Base-by-base conservation (phyloP, 2,888 invertebrate genomes). In the Ophioninae sp. region DNA sequence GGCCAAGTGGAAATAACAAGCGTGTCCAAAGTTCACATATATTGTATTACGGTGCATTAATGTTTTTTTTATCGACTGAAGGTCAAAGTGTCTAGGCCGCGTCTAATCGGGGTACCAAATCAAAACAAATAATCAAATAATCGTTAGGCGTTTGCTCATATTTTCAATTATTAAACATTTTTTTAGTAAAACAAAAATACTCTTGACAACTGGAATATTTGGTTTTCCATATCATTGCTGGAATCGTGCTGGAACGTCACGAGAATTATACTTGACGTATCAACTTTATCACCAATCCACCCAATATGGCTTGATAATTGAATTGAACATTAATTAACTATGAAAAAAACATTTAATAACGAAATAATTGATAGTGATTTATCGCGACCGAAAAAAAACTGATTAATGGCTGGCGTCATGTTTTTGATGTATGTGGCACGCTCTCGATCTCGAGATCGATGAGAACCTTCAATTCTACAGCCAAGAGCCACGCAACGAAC, bases 21-120 rank as follows among this genome's bases (percentile, higher is more conserved):
- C 9, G 17, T 22, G 81, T 77, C 72, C 76, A 81, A 81, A 81
- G 81, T 77, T 61, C 81, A 51, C 39, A 7, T 58, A 76, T 41
- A 39, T 65, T 63, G 44, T 39, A n/a, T 23, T 39, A 61, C 68
- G 30, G 58, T 65, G 67, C 44, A 61, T 73, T 44, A 22, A 59
- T 41, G 7, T 68, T 17, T 64, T 59, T 22, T 65, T 51, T 75
- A 75, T 67, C 65, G 37, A 65, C 65, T 20, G 65, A 67, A 75
- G 76, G 65, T 76, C n/a, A 59, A 68, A 41, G 76, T 58, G 23
- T 51, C 6, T 59, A 7, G 10, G 39, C 41, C 39, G 2, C 20
- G 39, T 58, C 8, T 5, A 41, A 41, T 59, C 51, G 2, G 2
- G 13, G 3, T 6, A 13, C 13, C 17, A 3, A 23, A n/a, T 39